A percentile compares a stretch with the other conserved stretches of the same genome.
Evolutionary conservation across 2,113 vertebrate genomes (phyloP).

Genomic region (Mustelus asterias): DNA sequence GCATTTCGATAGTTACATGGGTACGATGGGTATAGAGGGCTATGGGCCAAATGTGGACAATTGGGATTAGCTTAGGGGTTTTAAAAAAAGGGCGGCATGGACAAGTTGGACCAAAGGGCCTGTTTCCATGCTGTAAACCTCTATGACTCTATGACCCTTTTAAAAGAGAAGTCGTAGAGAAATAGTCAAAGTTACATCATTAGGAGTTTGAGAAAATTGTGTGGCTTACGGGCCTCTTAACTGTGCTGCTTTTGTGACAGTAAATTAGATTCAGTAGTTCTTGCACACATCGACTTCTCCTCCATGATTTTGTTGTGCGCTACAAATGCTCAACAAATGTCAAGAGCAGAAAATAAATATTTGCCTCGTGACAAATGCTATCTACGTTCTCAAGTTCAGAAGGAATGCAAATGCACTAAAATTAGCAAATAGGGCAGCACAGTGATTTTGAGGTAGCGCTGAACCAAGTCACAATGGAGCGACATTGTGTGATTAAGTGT

Average conservation of each 20-base stretch:
- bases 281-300: background rate
- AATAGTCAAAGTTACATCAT: background rate
- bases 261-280: background rate
- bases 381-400: too few species aligned
- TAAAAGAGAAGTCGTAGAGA: background rate
- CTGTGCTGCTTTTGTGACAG: background rate
- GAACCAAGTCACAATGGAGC: background rate
- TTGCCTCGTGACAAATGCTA: too few species aligned
- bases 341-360: background rate
- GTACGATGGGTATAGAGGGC: too few species aligned
- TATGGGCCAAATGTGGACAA: too few species aligned
- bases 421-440: background rate
- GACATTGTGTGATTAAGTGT: background rate
- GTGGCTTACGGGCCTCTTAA: background rate
- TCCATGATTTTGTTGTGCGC: background rate
- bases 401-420: background rate
- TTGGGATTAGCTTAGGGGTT: too few species aligned
- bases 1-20: too few species aligned
- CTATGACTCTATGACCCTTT: too few species aligned
- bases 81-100: too few species aligned
- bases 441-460: background rate
- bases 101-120: too few species aligned
- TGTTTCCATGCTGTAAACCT: too few species aligned
- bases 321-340: background rate
- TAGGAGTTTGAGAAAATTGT: background rate